Evolutionary conservation across 2,888 invertebrate genomes (phyloP).

Genomic region (Ennomos quercinarius): DNA sequence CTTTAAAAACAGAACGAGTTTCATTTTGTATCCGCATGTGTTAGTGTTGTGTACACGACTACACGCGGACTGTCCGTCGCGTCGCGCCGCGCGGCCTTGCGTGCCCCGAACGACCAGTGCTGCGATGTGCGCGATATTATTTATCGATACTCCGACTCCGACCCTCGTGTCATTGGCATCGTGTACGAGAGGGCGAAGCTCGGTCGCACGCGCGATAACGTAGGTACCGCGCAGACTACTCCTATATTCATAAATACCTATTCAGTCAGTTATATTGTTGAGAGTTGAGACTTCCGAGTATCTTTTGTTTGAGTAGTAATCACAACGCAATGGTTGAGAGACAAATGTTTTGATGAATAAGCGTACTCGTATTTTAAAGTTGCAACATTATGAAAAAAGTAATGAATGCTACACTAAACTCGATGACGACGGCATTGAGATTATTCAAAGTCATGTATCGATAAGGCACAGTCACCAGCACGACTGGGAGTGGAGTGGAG

Average conservation of each 20-base stretch:
- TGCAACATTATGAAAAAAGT: background rate
- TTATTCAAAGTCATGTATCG: slow-evolving; percentile 59
- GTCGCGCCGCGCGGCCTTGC: slow-evolving; percentile 78
- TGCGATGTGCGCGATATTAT: slow-evolving; percentile 65
- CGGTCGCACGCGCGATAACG: slow-evolving; percentile 62
- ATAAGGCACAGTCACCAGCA: slow-evolving; percentile 63
- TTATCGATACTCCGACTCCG: slow-evolving; percentile 73
- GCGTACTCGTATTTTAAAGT: no score
- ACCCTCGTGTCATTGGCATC: slow-evolving; percentile 80
- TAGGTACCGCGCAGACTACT: slow-evolving; percentile 55
- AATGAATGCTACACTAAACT: slow-evolving; percentile 12
- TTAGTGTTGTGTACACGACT: slow-evolving; percentile 50
- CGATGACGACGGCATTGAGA: slow-evolving; percentile 32
- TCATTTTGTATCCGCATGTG: slow-evolving; percentile 46
- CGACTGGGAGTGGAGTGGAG: slow-evolving; percentile 59
- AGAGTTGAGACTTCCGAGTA: slow-evolving; percentile 5
- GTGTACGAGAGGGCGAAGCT: slow-evolving; percentile 72
- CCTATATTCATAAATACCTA: slow-evolving; percentile 33
- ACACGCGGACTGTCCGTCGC: slow-evolving; percentile 61
- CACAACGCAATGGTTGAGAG: background rate
- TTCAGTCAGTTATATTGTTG: slow-evolving; percentile 3
- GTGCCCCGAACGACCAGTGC: slow-evolving; percentile 62
- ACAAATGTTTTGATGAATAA: background rate
- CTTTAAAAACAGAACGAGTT: slow-evolving; percentile 35
- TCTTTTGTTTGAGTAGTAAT: background rate